Evolutionary conservation across 1,140 invertebrate genomes (phyloP).

Genomic region (Lordiphosa collinella): DNA sequence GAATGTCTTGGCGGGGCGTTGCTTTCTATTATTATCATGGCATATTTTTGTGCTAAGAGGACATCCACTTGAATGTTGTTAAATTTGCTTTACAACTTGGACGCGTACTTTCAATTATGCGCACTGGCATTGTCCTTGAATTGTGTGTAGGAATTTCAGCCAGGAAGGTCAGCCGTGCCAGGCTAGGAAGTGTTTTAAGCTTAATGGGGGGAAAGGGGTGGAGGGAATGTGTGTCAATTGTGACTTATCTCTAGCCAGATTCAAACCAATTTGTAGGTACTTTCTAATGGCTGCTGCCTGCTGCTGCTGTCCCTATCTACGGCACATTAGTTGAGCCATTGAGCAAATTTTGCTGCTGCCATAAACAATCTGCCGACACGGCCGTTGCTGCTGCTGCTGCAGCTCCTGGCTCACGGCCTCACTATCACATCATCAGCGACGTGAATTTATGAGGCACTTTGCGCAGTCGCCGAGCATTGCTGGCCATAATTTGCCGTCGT

Average conservation of each 20-base stretch:
- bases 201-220: slow-evolving; percentile 6
- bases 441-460: slow-evolving; percentile 77
- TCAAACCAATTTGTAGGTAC: slow-evolving; percentile 58
- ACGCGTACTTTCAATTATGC: slow-evolving; percentile 68
- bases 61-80: slow-evolving; percentile 48
- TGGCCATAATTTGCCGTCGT: slow-evolving; percentile 67
- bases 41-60: slow-evolving; percentile 33
- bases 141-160: slow-evolving; percentile 14
- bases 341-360: slow-evolving; percentile 59
- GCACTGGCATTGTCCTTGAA: slow-evolving; percentile 59
- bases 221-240: slow-evolving; percentile 34
- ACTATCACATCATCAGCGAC: slow-evolving; percentile 76
- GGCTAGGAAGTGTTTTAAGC: slow-evolving; percentile 43
- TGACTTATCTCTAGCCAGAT: slow-evolving; percentile 20
- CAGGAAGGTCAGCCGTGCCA: slow-evolving; percentile 46
- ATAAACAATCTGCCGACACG: slow-evolving; percentile 63
- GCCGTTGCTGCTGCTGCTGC: slow-evolving; percentile 19
- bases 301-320: slow-evolving; percentile 39
- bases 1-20: slow-evolving; percentile 37
- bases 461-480: slow-evolving; percentile 67
- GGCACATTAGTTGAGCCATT: slow-evolving; percentile 68
- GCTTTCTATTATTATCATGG: slow-evolving; percentile 64
- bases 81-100: slow-evolving; percentile 65
- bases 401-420: slow-evolving; percentile 14
- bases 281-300: slow-evolving; percentile 58